Percentiles rank a stretch among this genome's conserved stretches.
These are phyloP conservation scores for Belgica antarctica DNA, from an alignment of 2,888 invertebrate species.

Conservation along the genomic window DNA sequence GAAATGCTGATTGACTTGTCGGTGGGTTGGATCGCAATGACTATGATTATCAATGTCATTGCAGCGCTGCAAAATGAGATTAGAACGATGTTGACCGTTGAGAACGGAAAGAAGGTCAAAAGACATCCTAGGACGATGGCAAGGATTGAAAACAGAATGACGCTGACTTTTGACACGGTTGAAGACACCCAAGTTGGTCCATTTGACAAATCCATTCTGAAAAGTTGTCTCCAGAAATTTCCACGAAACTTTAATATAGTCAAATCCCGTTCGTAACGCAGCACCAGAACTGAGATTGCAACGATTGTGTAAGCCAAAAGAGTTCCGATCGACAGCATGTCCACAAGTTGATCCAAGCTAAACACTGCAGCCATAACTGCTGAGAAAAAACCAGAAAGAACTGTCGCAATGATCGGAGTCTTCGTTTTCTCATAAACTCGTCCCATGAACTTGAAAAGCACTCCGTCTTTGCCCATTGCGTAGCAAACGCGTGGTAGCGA, in stretches of 20 bases:
- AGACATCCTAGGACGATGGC: not conserved
- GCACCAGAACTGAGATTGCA: constrained; percentile 80
- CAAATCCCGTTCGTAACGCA: constrained; percentile 61
- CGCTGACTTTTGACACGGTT: constrained; percentile 52
- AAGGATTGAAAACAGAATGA: not conserved
- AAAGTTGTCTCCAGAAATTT: not conserved
- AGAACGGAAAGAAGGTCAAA: not conserved
- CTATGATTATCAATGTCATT: not conserved
- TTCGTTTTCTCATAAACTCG: constrained; percentile 69
- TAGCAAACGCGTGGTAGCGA: constrained; percentile 83
- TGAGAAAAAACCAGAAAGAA: constrained; percentile 71
- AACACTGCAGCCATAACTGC: constrained; percentile 69
- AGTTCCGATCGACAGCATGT: constrained; percentile 95
- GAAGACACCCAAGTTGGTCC: constrained; percentile 55
- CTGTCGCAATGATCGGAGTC: constrained; percentile 76
- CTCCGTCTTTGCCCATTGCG: constrained; percentile 86
- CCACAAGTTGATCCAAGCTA: constrained; percentile 84
- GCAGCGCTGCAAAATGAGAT: not conserved
- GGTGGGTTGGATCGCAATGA: not conserved
- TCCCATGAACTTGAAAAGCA: constrained; percentile 72
- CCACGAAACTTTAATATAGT: too few relatives aligned
- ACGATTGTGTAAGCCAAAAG: constrained; percentile 89
- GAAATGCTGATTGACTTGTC: not conserved
- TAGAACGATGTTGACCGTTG: not conserved
- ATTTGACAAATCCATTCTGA: not conserved